Percentiles rank a stretch among this genome's conserved stretches.
phyloP scores from a whole-genome alignment of 2,888 invertebrate species.

The Eucera pruinosa region DNA sequence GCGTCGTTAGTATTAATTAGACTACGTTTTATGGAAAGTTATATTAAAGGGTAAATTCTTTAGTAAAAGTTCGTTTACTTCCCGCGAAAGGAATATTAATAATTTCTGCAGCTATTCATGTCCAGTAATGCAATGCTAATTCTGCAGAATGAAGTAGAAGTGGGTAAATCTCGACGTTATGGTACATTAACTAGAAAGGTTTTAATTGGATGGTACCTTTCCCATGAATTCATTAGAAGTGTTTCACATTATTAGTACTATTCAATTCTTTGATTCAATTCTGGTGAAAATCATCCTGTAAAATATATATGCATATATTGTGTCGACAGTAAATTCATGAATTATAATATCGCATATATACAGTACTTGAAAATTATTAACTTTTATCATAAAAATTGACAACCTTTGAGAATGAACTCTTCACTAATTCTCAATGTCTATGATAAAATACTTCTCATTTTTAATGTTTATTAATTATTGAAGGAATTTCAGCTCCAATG shows the following conservation, averaged over 20 bases:
- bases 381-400: neutral
- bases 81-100: conserved; percentile 46
- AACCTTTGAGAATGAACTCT: neutral
- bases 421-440: no score
- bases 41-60: conserved; percentile 39
- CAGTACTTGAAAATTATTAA: no score
- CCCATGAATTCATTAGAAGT: neutral
- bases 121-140: conserved; percentile 18
- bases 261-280: neutral
- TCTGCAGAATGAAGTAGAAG: neutral
- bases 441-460: no score
- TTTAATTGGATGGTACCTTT: neutral
- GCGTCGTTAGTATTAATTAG: conserved; percentile 35
- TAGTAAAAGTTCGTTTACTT: conserved; percentile 18
- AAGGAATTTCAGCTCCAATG: no score
- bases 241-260: no score
- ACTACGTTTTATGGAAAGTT: conserved; percentile 21
- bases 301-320: no score
- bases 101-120: conserved; percentile 40
- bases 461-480: no score
- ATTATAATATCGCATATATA: no score
- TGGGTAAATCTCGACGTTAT: neutral
- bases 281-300: no score
- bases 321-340: no score
- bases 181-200: neutral